Conservation (phyloP, 2,113 vertebrate species). For the Gambusia affinis region DNA sequence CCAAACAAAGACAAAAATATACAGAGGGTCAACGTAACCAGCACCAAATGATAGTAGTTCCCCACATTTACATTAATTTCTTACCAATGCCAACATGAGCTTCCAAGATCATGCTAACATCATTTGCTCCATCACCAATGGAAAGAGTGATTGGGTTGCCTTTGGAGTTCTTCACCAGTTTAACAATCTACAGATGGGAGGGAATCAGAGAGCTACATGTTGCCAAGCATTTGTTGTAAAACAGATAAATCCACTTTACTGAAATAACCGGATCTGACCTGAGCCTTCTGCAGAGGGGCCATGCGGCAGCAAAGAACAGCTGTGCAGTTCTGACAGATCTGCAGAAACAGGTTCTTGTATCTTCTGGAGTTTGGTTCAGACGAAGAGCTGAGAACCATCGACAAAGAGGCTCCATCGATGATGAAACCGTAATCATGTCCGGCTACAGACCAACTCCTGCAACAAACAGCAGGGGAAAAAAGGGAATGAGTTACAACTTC, state of each 20-base stretch:
- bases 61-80: constrained; percentile 29
- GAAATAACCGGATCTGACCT: constrained; percentile 78
- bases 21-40: too few species aligned
- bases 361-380: constrained; percentile 82
- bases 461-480: constrained; percentile 10
- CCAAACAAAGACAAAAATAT: neutral
- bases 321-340: constrained; percentile 94
- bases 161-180: constrained; percentile 96
- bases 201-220: neutral
- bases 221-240: neutral
- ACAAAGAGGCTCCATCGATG: constrained; percentile 91
- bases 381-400: constrained; percentile 89
- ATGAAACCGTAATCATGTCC: constrained; percentile 93
- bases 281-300: constrained; percentile 97
- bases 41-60: neutral
- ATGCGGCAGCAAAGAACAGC: constrained; percentile 96
- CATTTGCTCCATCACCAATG: constrained; percentile 96
- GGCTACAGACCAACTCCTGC: constrained; percentile 85
- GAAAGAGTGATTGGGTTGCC: constrained; percentile 93
- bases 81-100: constrained; percentile 98
- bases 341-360: constrained; percentile 94
- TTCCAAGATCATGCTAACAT: constrained; percentile 99
- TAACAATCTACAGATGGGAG: constrained; percentile 86
- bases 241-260: neutral
- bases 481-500: neutral